Evolutionary conservation across 2,797 vertebrate genomes (phyloP).

Genomic region (Heteromormyrus szaboi): DNA sequence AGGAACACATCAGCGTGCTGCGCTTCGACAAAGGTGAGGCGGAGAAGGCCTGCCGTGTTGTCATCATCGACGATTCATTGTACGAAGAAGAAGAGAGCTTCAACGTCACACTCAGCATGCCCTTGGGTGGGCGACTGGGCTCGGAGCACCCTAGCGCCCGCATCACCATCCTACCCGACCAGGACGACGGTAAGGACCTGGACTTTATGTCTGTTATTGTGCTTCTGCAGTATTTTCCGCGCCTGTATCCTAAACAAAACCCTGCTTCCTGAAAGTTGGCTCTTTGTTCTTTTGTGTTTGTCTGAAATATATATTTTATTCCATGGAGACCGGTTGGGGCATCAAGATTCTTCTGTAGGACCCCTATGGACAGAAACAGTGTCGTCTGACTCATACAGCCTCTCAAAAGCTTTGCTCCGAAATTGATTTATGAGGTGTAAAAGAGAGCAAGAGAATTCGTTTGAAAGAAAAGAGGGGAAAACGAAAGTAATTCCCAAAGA

Average conservation of each 20-base stretch:
- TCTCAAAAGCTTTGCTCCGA: neutral
- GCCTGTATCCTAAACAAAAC: neutral
- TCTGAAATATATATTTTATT: neutral
- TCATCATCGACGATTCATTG: constrained; percentile 87
- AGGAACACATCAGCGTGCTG: constrained; percentile 78
- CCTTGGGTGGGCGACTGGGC: constrained; percentile 82
- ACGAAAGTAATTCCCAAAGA: neutral
- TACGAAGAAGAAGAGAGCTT: constrained; percentile 84
- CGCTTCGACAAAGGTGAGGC: constrained; percentile 75
- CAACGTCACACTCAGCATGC: constrained; percentile 77
- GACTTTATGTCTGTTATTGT: neutral
- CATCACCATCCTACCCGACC: constrained; percentile 74
- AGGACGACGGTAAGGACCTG: constrained; percentile 74
- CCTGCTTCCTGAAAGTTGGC: neutral
- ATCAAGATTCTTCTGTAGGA: neutral
- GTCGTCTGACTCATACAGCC: neutral
- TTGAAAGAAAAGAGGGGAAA: neutral
- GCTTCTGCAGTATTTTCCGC: neutral
- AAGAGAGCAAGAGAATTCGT: neutral
- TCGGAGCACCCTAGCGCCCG: constrained; percentile 60
- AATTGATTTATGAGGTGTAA: constrained; percentile 16
- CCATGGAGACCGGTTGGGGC: neutral
- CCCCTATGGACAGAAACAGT: neutral
- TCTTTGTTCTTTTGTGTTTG: neutral
- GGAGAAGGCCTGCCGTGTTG: constrained; percentile 74